Base-by-base conservation (phyloP, 2,888 invertebrate genomes). In the Cryptocephalus primarius region DNA sequence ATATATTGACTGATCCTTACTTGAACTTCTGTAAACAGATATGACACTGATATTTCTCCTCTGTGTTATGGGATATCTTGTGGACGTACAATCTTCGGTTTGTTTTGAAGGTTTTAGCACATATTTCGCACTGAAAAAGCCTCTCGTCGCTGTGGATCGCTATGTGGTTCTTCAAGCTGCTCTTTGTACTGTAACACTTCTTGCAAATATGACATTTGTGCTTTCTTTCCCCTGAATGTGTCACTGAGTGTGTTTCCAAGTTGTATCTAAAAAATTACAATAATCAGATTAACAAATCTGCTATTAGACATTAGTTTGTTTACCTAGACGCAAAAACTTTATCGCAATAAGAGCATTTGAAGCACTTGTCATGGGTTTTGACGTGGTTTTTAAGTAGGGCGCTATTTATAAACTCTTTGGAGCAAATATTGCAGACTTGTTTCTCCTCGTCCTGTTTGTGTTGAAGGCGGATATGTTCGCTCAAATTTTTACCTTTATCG, bases 351-450 rank as follows among this genome's bases (percentile, higher is more conserved):
- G 56, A 48, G 39, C 64, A 64, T 49, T 60, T 62, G 48, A 64
- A 61, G 0, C 73, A 75, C 39, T 65, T 70, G 55, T 74, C 73
- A 48, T 76, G 76, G 0, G 71, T 74, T 1, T 72, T 62, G 47
- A 72, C 69, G 44, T 76, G 76, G 0, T 75, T 75, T 58, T 72
- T 71, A 8, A 76, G 55, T 0, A 75, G 57, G 54, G 74, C 73
- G 0, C 69, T 66, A 51, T 75, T 76, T 1, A 75, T 56, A 50
- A 74, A 76, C 0, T 73, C 71, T 57, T 75, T 75, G 0, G 73
- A 73, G 51, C 76, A 76, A 1, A 74, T 69, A 48, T 72, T 70
- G 52, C 76, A 76, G 32, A 75, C 72, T 41, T 71, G 74, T 34
- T 72, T 72, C 1, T 72, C 70, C 46, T 73, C 75, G 39, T 76